Base-by-base conservation (phyloP, 2,888 invertebrate species). In the Meloe dianella region DNA sequence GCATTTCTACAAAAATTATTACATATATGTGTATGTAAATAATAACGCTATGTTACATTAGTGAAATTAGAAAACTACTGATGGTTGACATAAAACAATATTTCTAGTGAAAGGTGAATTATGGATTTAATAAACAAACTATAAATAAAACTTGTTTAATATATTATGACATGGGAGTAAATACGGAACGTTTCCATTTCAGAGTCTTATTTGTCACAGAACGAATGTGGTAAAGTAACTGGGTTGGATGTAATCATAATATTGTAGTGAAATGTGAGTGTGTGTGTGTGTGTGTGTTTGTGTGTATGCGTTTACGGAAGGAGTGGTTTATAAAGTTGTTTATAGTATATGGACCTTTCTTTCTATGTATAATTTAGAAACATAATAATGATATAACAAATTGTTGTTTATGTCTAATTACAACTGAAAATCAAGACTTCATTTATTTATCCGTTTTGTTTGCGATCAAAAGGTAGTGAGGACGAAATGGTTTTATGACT, bases 91-190 rank as follows among this genome's bases (percentile, higher is more conserved):
- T 67, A 68, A 71, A 73, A 71, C 72, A 72, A 73, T 74, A 75
- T 73, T 76, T 71, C 66, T 65, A 73, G 69, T 70, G 69, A 63
- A 64, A 65, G 70, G 69, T 74, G 75, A 76, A 73, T 75, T 76
- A 76, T 75, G 74, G 74, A 74, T 75, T 74, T 75, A 75, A 76
- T 76, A 75, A 76, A 76, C 75, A 76, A 75, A 74, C 75, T 75
- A 76, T 76, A 76, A 75, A 76, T 75, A 76, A 75, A 71, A 73
- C 67, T 71, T 69, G 69, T 71, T 73, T 76, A 74, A 76, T 76
- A 74, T 74, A 76, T 75, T 73, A 73, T 67, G 71, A 73, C 68
- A 68, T 56, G 63, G 64, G 65, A 14, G 70, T 71, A 73, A 74
- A 74, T 71, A 73, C 66, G 67, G 70, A 72, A 63, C 71, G 72